Evolutionary conservation across 1,140 invertebrate species (phyloP).

Genomic region (Vanessa tameamea): DNA sequence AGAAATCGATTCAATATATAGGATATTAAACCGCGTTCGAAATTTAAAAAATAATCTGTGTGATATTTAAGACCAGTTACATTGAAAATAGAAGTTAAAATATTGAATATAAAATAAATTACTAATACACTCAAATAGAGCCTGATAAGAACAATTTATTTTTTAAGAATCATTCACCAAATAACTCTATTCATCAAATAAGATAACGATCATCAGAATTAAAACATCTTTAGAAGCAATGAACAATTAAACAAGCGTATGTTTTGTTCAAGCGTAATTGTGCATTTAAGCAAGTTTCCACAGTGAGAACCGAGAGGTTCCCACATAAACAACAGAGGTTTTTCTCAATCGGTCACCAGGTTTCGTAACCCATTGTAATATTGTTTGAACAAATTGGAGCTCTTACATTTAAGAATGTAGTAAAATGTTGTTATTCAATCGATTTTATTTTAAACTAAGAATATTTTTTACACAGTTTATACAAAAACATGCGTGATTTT

Average conservation of each 20-base stretch:
- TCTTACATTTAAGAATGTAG: neutral
- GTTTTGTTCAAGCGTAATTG: slow-evolving; percentile 33
- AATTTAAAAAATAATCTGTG: too few relatives aligned
- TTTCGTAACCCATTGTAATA: slow-evolving; percentile 47
- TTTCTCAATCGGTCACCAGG: slow-evolving; percentile 45
- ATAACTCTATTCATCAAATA: neutral
- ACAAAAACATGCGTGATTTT: too few relatives aligned
- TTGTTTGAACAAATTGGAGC: slow-evolving; percentile 34
- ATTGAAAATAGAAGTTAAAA: too few relatives aligned
- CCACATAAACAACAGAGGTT: slow-evolving; percentile 44
- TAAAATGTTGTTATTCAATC: slow-evolving; percentile 9
- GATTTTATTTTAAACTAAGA: neutral
- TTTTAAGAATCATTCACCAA: slow-evolving; percentile 3
- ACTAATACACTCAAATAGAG: too few relatives aligned
- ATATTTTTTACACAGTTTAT: too few relatives aligned
- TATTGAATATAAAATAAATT: too few relatives aligned
- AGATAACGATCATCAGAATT: slow-evolving; percentile 20
- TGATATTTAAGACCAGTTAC: too few relatives aligned
- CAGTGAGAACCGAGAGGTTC: slow-evolving; percentile 36
- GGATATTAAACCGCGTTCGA: too few relatives aligned
- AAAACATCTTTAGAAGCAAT: slow-evolving; percentile 28
- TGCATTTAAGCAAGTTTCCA: slow-evolving; percentile 35
- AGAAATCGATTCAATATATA: too few relatives aligned
- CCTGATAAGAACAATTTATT: neutral
- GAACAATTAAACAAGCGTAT: slow-evolving; percentile 32